Evolutionary conservation across 2,113 vertebrate genomes (phyloP), one percentile per base, ranked within the genome.

Genomic region (Mesembrinibis cayennensis): DNA sequence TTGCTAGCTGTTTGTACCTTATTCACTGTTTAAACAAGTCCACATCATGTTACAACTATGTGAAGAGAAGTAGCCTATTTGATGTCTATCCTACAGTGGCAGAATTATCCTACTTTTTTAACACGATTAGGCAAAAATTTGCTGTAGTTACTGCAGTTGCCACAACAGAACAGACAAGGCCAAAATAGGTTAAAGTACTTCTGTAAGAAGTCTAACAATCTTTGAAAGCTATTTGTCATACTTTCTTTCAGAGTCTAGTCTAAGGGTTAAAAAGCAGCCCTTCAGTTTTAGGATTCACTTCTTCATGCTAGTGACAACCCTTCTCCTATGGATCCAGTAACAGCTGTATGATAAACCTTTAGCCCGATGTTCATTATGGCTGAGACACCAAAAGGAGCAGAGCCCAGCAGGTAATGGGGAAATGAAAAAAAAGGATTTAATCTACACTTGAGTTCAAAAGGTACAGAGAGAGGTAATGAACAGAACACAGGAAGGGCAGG

Each of bases 401-500:
- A 83, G 45, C 74, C 70, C 85, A 82, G 63, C 72, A 87, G 70
- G 91, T 34, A 65, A 40, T 16, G 45, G 72, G 58, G 79, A 86
- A 58, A 69, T 56, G 44, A 34, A 25, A 67, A 67, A 50, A 63
- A 30, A 18, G 45, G 36, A 76, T 87, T 93, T 47, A 69, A 89
- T 62, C 72, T 34, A 81, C 77, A 16, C 30, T 59, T 13, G 16
- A 32, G 73, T 62, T 82, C 84, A 69, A 70, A 59, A 89, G 63
- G 62, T 40, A 49, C 55, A 79, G 56, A n/a, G 44, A 50, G 78
- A 66, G 76, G 78, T 40, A 95, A 59, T 34, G 38, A 91, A 30
- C n/a, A 89, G 84, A 66, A 23, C 49, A 74, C 86, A 82, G 70
- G 89, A 95, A 95, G 82, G 87, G 77, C 96, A 94, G 85, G 86